Evolutionary conservation across 2,113 vertebrate species (phyloP).

Genomic region (Maccullochella peelii): DNA sequence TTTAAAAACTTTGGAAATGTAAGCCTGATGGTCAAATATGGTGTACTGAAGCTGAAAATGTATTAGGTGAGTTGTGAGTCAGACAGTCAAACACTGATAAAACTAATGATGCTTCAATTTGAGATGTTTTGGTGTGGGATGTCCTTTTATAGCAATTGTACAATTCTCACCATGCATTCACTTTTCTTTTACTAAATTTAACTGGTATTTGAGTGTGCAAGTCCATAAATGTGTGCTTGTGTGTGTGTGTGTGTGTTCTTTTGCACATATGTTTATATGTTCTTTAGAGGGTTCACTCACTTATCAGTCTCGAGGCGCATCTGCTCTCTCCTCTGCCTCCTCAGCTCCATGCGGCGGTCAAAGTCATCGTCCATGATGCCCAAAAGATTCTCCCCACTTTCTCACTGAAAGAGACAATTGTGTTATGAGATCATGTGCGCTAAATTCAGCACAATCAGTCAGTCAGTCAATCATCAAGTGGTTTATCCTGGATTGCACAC

Average conservation of each 20-base stretch:
- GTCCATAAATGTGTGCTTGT: neutral
- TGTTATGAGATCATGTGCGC: neutral
- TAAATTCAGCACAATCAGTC: neutral
- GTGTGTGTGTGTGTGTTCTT: neutral
- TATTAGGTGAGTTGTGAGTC: neutral
- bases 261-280: neutral
- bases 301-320: slow-evolving; percentile 92
- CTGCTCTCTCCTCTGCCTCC: slow-evolving; percentile 97
- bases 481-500: neutral
- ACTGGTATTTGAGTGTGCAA: neutral
- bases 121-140: neutral
- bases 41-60: neutral
- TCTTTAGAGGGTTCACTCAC: slow-evolving; percentile 78
- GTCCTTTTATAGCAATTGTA: slow-evolving; percentile 3
- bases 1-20: too few relatives aligned
- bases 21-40: neutral
- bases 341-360: slow-evolving; percentile 94
- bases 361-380: slow-evolving; percentile 93
- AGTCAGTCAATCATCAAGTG: neutral
- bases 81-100: neutral
- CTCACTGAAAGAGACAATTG: slow-evolving; percentile 61
- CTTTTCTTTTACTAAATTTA: neutral
- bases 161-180: neutral
- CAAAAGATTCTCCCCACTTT: slow-evolving; percentile 51
- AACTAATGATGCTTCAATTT: slow-evolving; percentile 1